Percentiles rank a stretch among this genome's conserved stretches.
Conservation (phyloP, 2,113 vertebrate species). For the Cranoglanis bouderius region DNA sequence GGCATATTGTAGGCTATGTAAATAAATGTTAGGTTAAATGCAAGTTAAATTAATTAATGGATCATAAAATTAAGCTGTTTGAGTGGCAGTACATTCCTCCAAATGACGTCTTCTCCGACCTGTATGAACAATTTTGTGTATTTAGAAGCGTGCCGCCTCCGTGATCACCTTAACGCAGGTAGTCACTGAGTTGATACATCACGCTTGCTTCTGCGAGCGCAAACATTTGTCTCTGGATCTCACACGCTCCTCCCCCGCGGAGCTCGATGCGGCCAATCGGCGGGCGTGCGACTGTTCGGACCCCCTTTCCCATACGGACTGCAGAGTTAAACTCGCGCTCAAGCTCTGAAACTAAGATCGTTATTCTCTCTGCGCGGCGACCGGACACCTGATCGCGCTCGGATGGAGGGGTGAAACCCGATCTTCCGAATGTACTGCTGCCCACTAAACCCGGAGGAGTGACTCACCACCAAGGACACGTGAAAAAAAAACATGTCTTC, state of each 20-base stretch:
- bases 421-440: conserved; percentile 82
- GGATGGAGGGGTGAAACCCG: conserved; percentile 96
- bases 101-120: neutral
- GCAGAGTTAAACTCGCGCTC: conserved; percentile 56
- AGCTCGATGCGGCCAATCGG: conserved; percentile 52
- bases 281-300: conserved; percentile 45
- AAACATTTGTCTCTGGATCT: conserved; percentile 52
- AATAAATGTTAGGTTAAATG: neutral
- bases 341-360: conserved; percentile 53
- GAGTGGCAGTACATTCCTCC: neutral
- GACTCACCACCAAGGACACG: conserved; percentile 80
- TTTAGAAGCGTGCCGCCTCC: neutral
- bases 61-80: neutral
- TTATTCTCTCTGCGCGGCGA: conserved; percentile 71
- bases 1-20: neutral
- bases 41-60: neutral
- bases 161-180: conserved; percentile 53
- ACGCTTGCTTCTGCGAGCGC: conserved; percentile 47
- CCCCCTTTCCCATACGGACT: conserved; percentile 51
- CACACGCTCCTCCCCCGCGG: conserved; percentile 52
- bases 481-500: conserved; percentile 86
- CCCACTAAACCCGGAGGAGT: conserved; percentile 80
- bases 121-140: neutral
- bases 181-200: conserved; percentile 21
- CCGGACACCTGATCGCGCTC: conserved; percentile 89